Base-by-base conservation (phyloP, 1,140 invertebrate genomes). In the Trachymyrmex septentrionalis region DNA sequence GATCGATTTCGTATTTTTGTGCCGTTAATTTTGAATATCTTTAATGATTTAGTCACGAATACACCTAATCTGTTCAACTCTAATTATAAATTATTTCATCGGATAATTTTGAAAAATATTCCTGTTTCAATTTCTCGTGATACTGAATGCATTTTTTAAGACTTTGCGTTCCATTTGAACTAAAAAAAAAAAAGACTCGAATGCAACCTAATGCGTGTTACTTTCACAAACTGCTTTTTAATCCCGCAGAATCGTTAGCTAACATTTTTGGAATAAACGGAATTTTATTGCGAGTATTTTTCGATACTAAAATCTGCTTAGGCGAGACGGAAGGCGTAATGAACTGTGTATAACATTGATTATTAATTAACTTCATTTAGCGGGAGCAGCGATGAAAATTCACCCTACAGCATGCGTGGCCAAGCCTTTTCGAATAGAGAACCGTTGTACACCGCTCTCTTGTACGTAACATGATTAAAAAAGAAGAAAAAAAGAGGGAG, bases 231-330 rank as follows among this genome's bases (percentile, higher is more conserved):
- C 4, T 38, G 38, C 2, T 63, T 48, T 80, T 21, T 53, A 63
- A 7, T 3, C 7, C 55, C 4, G 44, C 34, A 77, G 38, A 9
- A 24, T 67, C 4, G 1, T 81, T 57, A 30, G 1, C 14, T 16
- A 57, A 27, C 1, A 16, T 44, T 57, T 55, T 50, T 1, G 55
- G n/a, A 30, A 24, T 9, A 44, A 71, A 71, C 5, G 14, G 16
- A 63, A 16, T 7, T 80, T 53, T 7, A 16, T 87, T 67, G 14
- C 27, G 3, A 30, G 21, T 38, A n/a, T 0, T 19, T 81, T 69
- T 88, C 87, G 93, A 93, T 93, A 94, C 92, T 91, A 94, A 94
- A 94, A 91, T 87, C 85, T 92, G 89, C 88, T 88, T 24, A 67
- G 88, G 88, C 87, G 86, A 87, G 90, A 87, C 86, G 0, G 7